A percentile compares a stretch with the other conserved stretches of the same genome.
Conservation (phyloP, 1,140 invertebrate species). For the Eueides isabella region DNA sequence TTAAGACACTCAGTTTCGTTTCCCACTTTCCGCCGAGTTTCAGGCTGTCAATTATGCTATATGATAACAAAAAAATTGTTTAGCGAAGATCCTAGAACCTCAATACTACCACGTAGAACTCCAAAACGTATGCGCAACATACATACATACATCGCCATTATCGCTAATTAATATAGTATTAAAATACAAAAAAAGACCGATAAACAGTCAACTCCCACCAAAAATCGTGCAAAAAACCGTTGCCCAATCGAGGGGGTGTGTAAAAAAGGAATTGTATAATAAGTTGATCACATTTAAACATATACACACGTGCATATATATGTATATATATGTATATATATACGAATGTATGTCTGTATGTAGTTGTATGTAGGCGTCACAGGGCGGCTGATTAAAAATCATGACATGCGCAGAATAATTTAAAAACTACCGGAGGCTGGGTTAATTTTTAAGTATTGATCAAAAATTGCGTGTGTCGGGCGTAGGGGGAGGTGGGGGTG, state of each 20-base stretch:
- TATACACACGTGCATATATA: conserved; percentile 37
- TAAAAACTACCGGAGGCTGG: conserved; percentile 77
- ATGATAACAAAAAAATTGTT: conserved; percentile 1
- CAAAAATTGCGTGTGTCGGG: conserved; percentile 74
- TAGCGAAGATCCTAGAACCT: neutral
- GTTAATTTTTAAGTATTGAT: conserved; percentile 81
- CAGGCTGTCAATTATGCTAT: too few species aligned
- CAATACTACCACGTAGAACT: neutral
- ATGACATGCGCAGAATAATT: conserved; percentile 80
- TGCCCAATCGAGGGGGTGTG: conserved; percentile 41
- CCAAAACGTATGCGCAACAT: neutral
- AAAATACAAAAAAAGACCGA: conserved; percentile 3
- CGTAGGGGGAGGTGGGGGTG: conserved; percentile 34
- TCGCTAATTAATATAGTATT: conserved; percentile 1
- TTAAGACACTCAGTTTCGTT: too few species aligned
- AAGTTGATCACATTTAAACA: conserved; percentile 58
- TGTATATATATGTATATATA: conserved; percentile 21
- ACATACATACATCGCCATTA: neutral
- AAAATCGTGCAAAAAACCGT: conserved; percentile 26
- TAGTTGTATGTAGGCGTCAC: conserved; percentile 60
- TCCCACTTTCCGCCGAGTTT: too few species aligned
- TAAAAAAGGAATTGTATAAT: conserved; percentile 61
- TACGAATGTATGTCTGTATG: neutral
- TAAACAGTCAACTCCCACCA: neutral
- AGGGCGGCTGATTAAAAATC: conserved; percentile 74